These are phyloP conservation scores for Enteromius afrohamiltoni DNA, from an alignment of 2,797 vertebrate species.

Conservation along the genomic window DNA sequence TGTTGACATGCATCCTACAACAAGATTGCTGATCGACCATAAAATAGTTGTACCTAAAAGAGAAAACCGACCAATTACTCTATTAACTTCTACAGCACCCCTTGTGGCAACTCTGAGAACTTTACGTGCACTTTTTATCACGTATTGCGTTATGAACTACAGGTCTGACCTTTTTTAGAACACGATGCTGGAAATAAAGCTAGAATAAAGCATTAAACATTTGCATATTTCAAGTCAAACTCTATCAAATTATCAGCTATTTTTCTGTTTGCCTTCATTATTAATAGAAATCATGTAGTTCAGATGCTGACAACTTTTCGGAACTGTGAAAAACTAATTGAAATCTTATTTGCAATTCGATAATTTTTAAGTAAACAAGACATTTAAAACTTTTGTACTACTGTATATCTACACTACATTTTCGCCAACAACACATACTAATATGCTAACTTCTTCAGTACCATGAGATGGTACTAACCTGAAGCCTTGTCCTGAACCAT, in stretches of 20 bases:
- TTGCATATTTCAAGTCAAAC: not conserved
- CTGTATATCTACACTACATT: not conserved
- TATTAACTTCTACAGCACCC: not conserved
- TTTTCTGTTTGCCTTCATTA: not conserved
- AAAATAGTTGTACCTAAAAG: not conserved
- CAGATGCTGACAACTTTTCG: not conserved
- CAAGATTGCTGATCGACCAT: not conserved
- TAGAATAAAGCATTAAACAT: not conserved
- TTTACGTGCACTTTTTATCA: not conserved
- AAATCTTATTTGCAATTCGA: not conserved
- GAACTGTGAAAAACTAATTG: not conserved
- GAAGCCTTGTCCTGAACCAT: constrained; percentile 78
- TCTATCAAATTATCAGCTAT: too few species aligned
- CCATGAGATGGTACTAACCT: constrained; percentile 74
- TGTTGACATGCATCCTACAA: too few species aligned
- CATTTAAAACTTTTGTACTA: not conserved
- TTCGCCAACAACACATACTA: not conserved
- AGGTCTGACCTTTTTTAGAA: not conserved
- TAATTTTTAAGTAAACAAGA: not conserved
- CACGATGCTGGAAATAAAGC: not conserved
- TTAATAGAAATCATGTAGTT: not conserved
- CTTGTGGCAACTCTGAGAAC: constrained; percentile 4
- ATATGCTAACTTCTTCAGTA: not conserved
- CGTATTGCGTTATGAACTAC: not conserved
- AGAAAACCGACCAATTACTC: not conserved